Evolutionary conservation across 2,888 invertebrate species (phyloP).

Genomic region (Drosophila kanekoi): DNA sequence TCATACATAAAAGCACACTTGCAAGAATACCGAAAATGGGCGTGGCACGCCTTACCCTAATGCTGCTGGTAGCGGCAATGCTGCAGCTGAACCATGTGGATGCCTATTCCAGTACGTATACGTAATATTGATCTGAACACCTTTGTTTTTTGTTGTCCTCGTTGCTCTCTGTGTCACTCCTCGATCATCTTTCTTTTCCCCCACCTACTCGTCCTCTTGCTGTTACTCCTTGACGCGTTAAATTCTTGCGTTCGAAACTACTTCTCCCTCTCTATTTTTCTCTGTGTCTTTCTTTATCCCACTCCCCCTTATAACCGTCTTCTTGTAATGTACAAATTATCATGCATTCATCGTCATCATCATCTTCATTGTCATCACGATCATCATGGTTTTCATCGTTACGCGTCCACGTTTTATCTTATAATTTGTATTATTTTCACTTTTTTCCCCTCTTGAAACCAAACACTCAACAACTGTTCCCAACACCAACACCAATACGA

Average conservation of each 20-base stretch:
- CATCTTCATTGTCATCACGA: conserved; percentile 21
- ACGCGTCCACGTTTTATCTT: conserved; percentile 26
- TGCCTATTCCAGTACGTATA: conserved; percentile 84
- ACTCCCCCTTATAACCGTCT: conserved; percentile 15
- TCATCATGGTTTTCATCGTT: conserved; percentile 27
- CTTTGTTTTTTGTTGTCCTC: conserved; percentile 31
- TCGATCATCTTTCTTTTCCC: not conserved
- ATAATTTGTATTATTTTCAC: conserved; percentile 36
- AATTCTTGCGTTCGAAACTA: not conserved
- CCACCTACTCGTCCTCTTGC: not conserved
- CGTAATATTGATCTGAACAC: conserved; percentile 30
- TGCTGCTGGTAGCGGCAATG: conserved; percentile 53
- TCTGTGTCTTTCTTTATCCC: conserved; percentile 10
- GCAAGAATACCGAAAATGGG: conserved; percentile 37
- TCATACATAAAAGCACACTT: conserved; percentile 8
- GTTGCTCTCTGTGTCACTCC: conserved; percentile 18
- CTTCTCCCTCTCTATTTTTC: no score
- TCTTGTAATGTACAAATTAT: conserved; percentile 19
- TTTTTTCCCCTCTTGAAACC: conserved; percentile 6
- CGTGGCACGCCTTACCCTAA: conserved; percentile 44
- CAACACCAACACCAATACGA: conserved; percentile 30
- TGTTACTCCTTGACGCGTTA: not conserved
- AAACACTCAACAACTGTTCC: conserved; percentile 30
- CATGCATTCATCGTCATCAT: conserved; percentile 25
- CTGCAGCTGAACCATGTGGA: conserved; percentile 80